Conservation (phyloP, 2,888 invertebrate species). For the Pollenia amentaria region DNA sequence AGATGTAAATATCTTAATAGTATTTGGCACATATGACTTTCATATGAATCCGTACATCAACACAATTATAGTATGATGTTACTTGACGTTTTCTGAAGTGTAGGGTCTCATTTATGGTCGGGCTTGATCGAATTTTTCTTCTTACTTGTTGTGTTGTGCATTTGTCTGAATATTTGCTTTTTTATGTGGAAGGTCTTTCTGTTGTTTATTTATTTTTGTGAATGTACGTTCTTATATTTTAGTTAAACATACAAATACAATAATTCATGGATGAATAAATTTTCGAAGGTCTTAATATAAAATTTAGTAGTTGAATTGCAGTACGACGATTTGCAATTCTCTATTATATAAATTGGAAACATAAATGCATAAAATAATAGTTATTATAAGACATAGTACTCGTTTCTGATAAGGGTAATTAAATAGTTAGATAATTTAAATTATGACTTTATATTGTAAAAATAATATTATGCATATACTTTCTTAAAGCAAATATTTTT, state of each 20-base stretch:
- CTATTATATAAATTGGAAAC: constrained; percentile 6
- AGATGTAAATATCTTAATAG: no score
- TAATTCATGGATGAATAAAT: constrained; percentile 56
- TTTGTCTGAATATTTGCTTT: constrained; percentile 13
- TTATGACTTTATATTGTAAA: no score
- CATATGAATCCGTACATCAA: no score
- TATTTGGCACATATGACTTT: no score
- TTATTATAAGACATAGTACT: no score
- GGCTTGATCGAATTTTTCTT: neutral
- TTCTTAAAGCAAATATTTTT: no score
- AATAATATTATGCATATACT: no score
- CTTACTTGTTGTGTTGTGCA: neutral
- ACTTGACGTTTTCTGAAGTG: no score
- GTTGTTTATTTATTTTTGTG: constrained; percentile 10
- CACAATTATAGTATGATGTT: no score
- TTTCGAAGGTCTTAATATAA: constrained; percentile 58
- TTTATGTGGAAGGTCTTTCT: constrained; percentile 11
- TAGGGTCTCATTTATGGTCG: no score
- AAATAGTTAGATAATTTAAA: no score
- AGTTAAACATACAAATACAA: constrained; percentile 33
- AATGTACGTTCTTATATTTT: neutral
- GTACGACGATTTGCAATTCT: neutral
- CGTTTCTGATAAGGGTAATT: no score
- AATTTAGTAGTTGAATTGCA: constrained; percentile 20
- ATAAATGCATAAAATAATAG: neutral